Evolutionary conservation across 2,113 vertebrate genomes (phyloP).

Genomic region (Cyanoderma ruficeps): DNA sequence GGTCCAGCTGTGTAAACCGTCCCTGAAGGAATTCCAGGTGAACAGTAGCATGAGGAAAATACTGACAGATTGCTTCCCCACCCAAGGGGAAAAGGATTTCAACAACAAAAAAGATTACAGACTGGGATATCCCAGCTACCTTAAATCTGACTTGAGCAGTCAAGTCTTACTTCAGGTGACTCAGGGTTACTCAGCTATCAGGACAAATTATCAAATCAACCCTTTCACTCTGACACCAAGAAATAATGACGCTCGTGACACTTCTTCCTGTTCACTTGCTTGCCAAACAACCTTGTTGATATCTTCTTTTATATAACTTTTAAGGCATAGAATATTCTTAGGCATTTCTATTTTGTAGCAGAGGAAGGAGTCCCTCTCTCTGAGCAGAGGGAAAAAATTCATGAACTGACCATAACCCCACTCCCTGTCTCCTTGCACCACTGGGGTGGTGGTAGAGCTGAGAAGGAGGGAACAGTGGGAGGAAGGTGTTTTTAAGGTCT

Average conservation of each 20-base stretch:
- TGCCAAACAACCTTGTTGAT: slow-evolving; percentile 14
- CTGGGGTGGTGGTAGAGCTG: not conserved
- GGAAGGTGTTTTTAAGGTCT: not conserved
- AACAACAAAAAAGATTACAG: not conserved
- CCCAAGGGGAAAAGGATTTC: slow-evolving; percentile 12
- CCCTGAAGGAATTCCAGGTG: not conserved
- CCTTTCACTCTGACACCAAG: slow-evolving; percentile 55
- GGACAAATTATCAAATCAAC: slow-evolving; percentile 38
- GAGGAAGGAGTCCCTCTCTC: not conserved
- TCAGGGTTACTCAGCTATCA: slow-evolving; percentile 49
- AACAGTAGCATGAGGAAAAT: not conserved
- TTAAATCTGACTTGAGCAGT: slow-evolving; percentile 3
- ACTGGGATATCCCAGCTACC: slow-evolving; percentile 28
- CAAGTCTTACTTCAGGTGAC: not conserved
- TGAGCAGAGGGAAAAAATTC: not conserved
- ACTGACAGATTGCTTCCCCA: slow-evolving; percentile 20
- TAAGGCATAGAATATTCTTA: not conserved
- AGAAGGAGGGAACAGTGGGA: not conserved
- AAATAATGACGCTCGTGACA: slow-evolving; percentile 25
- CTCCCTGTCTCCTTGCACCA: not conserved
- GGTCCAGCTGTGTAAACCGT: not conserved
- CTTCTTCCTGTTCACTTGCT: not conserved
- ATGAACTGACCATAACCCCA: not conserved
- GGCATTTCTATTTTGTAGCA: not conserved
- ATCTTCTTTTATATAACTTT: not conserved